A percentile compares a stretch with the other conserved stretches of the same genome.
Evolutionary conservation across 35 echinoderm and acorn worm genomes (phyloP).

Genomic region (Heliocidaris erythrogramma): DNA sequence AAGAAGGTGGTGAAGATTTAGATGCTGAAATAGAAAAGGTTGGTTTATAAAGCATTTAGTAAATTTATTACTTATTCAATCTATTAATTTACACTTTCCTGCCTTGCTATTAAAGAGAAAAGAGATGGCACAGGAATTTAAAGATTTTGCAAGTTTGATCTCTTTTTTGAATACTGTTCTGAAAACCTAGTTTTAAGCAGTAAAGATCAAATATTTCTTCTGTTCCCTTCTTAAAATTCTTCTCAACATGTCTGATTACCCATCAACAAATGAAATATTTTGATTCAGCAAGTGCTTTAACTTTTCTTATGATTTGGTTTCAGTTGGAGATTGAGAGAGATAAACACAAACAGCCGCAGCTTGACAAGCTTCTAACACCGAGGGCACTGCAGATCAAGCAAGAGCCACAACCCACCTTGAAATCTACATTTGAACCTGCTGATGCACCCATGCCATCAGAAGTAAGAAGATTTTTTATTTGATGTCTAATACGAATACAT

Average conservation of each 20-base stretch:
- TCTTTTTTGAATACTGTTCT: too few relatives aligned
- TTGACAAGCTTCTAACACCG: conserved; percentile 61
- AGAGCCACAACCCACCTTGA: conserved; percentile 62
- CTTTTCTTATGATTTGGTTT: not conserved
- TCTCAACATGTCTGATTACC: not conserved
- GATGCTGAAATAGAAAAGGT: conserved; percentile 97
- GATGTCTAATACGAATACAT: not conserved
- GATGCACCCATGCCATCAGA: conserved; percentile 14
- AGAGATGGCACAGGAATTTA: too few relatives aligned
- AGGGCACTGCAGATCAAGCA: conserved; percentile 72
- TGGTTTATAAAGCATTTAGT: not conserved
- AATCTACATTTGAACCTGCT: conserved; percentile 62
- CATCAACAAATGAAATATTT: not conserved
- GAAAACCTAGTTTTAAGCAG: too few relatives aligned
- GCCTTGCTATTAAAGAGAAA: too few relatives aligned
- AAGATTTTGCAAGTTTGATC: too few relatives aligned
- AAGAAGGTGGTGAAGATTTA: conserved; percentile 82
- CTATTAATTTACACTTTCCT: not conserved
- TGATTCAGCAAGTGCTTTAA: not conserved
- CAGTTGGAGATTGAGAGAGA: conserved; percentile 86
- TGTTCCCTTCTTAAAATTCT: too few relatives aligned
- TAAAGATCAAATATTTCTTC: too few relatives aligned
- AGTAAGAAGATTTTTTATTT: not conserved
- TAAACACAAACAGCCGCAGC: conserved; percentile 69
- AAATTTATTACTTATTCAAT: too few relatives aligned